A percentile compares a stretch with the other conserved stretches of the same genome.
These are phyloP conservation scores for Sebastes dallii DNA, from an alignment of 2,797 vertebrate species.

Conservation along the genomic window DNA sequence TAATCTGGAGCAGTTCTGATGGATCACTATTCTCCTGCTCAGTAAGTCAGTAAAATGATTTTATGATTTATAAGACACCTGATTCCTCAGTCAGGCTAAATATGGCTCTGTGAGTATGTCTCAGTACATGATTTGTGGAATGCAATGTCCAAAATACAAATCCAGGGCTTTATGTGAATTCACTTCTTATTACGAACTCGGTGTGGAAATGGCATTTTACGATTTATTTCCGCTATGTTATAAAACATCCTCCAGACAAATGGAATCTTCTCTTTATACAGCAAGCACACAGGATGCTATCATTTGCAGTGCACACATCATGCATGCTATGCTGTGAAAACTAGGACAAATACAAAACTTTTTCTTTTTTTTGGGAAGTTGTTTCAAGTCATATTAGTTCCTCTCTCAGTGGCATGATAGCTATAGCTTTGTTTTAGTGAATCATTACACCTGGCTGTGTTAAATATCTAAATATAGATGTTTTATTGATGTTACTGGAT, in stretches of 20 bases:
- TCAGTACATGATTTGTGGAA: neutral
- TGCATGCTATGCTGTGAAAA: slow-evolving; percentile 15
- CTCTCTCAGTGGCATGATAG: neutral
- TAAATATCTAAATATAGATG: neutral
- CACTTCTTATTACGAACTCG: neutral
- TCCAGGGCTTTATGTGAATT: neutral
- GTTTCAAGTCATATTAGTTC: slow-evolving; percentile 22
- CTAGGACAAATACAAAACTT: slow-evolving; percentile 16
- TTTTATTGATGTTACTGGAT: neutral
- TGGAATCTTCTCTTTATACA: slow-evolving; percentile 12
- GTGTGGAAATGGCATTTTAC: neutral
- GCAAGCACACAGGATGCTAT: neutral
- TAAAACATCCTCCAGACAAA: slow-evolving; percentile 1
- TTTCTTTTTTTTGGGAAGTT: slow-evolving; percentile 7
- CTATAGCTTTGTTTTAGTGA: neutral
- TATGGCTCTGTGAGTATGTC: neutral
- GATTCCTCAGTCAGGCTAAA: neutral
- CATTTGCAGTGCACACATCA: slow-evolving; percentile 40
- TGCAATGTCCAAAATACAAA: neutral
- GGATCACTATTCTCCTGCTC: neutral
- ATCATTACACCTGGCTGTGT: neutral
- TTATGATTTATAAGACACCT: neutral
- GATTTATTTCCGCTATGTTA: neutral
- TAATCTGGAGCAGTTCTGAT: neutral
- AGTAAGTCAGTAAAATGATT: neutral